phyloP scores from a whole-genome alignment of 64 coral and sea anemone genomes.

The Astreopora myriophthalma region DNA sequence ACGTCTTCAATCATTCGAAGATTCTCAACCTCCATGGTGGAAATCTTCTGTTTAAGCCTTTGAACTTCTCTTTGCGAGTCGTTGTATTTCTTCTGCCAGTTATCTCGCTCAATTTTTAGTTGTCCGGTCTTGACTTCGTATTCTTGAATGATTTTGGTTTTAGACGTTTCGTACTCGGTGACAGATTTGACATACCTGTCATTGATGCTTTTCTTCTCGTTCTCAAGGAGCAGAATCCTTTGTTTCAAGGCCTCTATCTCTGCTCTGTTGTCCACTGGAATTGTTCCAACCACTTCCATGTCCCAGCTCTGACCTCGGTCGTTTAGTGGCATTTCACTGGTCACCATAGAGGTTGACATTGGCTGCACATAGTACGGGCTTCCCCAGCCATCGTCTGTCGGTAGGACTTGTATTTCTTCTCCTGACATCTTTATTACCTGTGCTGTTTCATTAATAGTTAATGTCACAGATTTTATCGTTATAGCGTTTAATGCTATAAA shows the following conservation, averaged over 20 bases:
- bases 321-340: neutral
- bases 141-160: slow-evolving; percentile 59
- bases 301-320: slow-evolving; percentile 13
- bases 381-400: slow-evolving; percentile 9
- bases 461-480: neutral
- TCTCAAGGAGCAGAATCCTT: neutral
- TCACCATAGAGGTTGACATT: neutral
- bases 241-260: neutral
- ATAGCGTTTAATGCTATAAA: neutral
- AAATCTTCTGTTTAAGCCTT: slow-evolving; percentile 25
- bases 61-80: slow-evolving; percentile 40
- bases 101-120: slow-evolving; percentile 55
- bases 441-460: neutral
- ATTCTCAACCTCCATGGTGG: slow-evolving; percentile 23
- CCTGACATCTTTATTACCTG: neutral
- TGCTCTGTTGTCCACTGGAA: slow-evolving; percentile 25
- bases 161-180: slow-evolving; percentile 53
- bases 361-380: slow-evolving; percentile 4
- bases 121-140: slow-evolving; percentile 59
- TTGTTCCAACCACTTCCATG: slow-evolving; percentile 47
- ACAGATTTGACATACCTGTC: slow-evolving; percentile 62
- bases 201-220: slow-evolving; percentile 65
- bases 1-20: slow-evolving; percentile 35
- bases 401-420: neutral
- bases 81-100: slow-evolving; percentile 62